Base-by-base conservation (phyloP, 2,113 vertebrate species). In the Nycticorax nycticorax region DNA sequence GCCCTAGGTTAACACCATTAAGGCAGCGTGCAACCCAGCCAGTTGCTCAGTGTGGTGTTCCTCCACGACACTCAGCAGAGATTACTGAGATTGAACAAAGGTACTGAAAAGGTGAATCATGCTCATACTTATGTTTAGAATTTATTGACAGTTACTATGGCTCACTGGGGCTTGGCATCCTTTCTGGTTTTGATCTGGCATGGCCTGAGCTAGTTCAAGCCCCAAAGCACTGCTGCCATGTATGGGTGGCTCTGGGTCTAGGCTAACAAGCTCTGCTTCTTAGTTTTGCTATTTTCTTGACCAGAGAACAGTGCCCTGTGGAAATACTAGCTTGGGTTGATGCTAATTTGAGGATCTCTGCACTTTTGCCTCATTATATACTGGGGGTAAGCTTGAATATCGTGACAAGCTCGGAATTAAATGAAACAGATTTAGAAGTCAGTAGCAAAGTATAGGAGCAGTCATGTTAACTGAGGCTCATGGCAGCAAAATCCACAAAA, bases 11-110 rank as follows among this genome's bases (percentile, higher is more conserved):
- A 41, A 10, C 18, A 66, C 37, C 28, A 27, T 17, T 5, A 87
- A 23, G 32, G 56, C 56, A 71, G 15, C 0, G 2, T n/a, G 30
- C 11, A 27, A 28, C 16, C 23, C 45, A 33, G 2, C 6, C 30
- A 7, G 7, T 52, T 39, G 9, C 64, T 37, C 50, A 39, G 32
- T 5, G 8, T 6, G 17, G 14, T 0, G 0, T 23, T 30, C 35
- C 27, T 88, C 26, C 26, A 12, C 48, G 59, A 10, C 20, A 23
- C 28, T 32, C 30, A 28, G 24, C 35, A 88, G 63, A 18, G 1
- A 7, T 41, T 35, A 39, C 39, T 22, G 48, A 62, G 5, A 8
- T 1, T 1, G 12, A 80, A 16, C 9, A 57, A 86, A 83, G 20
- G 15, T 24, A 71, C 8, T 1, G 2, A 41, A 57, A 85, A 76